phyloP scores from a whole-genome alignment of 2,113 vertebrate genomes.

The Forbesichthys papilliferus region DNA sequence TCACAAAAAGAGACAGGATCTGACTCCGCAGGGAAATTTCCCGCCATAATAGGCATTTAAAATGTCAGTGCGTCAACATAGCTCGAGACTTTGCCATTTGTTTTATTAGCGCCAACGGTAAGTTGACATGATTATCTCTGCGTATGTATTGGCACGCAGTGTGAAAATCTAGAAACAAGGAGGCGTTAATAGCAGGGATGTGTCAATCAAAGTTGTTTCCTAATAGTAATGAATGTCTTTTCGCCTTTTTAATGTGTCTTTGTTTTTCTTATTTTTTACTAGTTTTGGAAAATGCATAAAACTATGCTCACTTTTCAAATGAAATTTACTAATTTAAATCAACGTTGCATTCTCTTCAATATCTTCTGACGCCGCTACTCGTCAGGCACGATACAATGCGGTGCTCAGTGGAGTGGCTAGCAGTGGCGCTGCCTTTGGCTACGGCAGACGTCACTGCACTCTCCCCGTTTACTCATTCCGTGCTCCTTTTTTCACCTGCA shows the following conservation, averaged over 20 bases:
- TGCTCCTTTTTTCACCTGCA: slow-evolving; percentile 68
- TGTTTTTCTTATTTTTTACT: slow-evolving; percentile 4
- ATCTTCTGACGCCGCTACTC: not conserved
- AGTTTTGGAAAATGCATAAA: no score
- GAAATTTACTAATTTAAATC: no score
- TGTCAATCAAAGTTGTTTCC: no score
- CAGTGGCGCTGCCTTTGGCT: not conserved
- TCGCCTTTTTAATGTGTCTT: no score
- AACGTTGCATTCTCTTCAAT: not conserved
- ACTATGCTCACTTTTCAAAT: no score
- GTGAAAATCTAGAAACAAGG: no score
- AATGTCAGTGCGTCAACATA: not conserved
- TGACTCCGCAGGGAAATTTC: slow-evolving; percentile 19
- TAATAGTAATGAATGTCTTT: slow-evolving; percentile 2
- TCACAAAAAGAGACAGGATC: slow-evolving; percentile 9
- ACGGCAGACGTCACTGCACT: not conserved
- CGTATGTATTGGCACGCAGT: not conserved
- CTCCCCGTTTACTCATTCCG: not conserved
- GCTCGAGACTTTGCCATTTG: not conserved
- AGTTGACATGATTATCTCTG: not conserved
- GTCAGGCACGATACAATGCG: not conserved
- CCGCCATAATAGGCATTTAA: slow-evolving; percentile 6
- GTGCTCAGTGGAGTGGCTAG: not conserved
- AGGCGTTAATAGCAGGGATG: no score
- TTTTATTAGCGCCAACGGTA: not conserved